A percentile compares a stretch with the other conserved stretches of the same genome.
Conservation (phyloP, 2,113 vertebrate species). For the Strix uralensis region DNA sequence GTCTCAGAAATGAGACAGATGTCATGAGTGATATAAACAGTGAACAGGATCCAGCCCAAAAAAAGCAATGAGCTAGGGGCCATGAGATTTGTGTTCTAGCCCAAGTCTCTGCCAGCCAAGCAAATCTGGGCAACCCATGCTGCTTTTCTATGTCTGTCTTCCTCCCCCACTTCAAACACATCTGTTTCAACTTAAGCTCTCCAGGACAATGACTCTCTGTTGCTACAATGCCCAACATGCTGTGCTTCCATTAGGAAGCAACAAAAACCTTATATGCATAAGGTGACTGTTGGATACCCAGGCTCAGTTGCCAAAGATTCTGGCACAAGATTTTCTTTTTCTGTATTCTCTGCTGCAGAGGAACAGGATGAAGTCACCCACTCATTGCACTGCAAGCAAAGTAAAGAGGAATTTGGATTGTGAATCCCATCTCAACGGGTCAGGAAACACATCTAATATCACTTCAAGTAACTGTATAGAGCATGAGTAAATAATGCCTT, state of each 20-base stretch:
- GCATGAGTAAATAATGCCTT: neutral
- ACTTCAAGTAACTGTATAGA: neutral
- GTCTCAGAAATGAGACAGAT: constrained; percentile 10
- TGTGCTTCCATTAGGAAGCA: constrained; percentile 13
- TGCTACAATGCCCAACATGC: constrained; percentile 15
- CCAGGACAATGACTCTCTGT: constrained; percentile 33
- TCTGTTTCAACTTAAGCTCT: constrained; percentile 47
- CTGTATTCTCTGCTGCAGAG: neutral
- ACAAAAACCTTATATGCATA: neutral
- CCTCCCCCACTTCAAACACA: constrained; percentile 14
- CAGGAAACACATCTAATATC: neutral
- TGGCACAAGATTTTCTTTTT: neutral
- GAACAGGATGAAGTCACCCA: neutral
- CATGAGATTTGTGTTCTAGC: constrained; percentile 5
- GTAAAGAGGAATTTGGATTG: neutral
- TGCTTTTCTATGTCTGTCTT: constrained; percentile 16
- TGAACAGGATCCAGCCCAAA: constrained; percentile 7
- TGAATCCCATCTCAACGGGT: neutral
- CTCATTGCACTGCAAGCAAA: neutral
- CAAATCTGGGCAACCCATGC: neutral
- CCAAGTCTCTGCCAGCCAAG: constrained; percentile 38
- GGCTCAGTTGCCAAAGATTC: neutral
- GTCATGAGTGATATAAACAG: neutral
- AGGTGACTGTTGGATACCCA: neutral
- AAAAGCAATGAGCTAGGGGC: constrained; percentile 6